Base-by-base conservation (phyloP, 2,888 invertebrate species). In the Amblyjoppa proteus region DNA sequence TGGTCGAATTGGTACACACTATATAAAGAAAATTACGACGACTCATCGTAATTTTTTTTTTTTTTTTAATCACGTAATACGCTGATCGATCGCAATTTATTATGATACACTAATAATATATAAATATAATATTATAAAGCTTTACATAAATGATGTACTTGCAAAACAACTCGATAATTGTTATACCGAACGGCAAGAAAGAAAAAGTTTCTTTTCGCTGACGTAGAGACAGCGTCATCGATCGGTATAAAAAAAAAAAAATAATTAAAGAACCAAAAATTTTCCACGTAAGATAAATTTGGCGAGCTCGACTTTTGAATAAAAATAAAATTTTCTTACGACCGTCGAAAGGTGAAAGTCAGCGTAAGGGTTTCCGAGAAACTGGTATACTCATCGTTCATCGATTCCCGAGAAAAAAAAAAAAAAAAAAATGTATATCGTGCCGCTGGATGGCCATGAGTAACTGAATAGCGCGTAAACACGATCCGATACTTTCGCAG, bases 391-490 rank as follows among this genome's bases (percentile, higher is more conserved):
- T 78, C 78, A 78, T 70, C 25, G 69, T 49, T 79, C 31, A 77
- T 56, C 41, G 28, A 77, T 69, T 51, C 68, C 11, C 53, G 6
- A 34, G 45, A 74, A 25, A 53, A 79, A 20, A 20, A 20, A 79
- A 20, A 20, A 20, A 69, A 56, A 56, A 56, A 16, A 53, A 20
- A 66, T 73, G 13, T 56, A 9, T 25, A 20, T 61, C 38, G 56
- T 75, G n/a, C 13, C 75, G n/a, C n/a, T 34, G 16, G 13, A 51
- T 38, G 11, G 25, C 58, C 56, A 28, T 41, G 45, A 31, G 64
- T 31, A 7, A 13, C 31, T 66, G 71, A 28, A 53, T 71, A 56
- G 74, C 28, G 84, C 87, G 78, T 89, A 69, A 77, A 53, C 73
- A 61, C 58, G 16, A 70, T 70, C 1, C 51, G 45, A 75, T 38